Evolutionary conservation across 2,888 invertebrate species (phyloP), one percentile per base, ranked within the genome.

Genomic region (Drosophila sordidapex): DNA sequence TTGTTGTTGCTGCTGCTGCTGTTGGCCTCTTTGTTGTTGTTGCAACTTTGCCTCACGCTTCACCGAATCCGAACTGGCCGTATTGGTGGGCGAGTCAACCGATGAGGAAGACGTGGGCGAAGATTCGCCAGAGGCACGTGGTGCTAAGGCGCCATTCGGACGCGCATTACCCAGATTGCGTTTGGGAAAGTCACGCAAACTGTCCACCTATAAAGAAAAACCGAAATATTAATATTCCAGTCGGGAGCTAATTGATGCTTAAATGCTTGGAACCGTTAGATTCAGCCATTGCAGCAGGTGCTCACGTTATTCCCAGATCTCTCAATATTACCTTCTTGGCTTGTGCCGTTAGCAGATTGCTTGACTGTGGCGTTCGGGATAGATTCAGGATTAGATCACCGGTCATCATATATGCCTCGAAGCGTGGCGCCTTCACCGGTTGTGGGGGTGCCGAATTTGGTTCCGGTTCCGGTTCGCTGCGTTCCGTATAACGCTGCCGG

Each of bases 371-470:
- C 70, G 96, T 97, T 85, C 97, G 94, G 73, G 98, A 98, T 82
- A 98, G 95, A 94, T 98, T 98, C 86, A 99, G 95, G 93, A 99
- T 98, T 91, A 98, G 95, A 93, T 99, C 98, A 53, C 99, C 99
- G 36, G 99, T 99, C 99, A 99, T 99, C 96, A 98, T 97, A 94
- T 97, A 99, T 67, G 98, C 97, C 94, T 98, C 98, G 94, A 97
- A 98, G 93, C 97, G 92, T 57, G 91, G 91, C 65, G 93, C 92
- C 78, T 93, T 93, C 33, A 90, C 88, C 48, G 92, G 92, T 69
- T 91, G 91, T 40, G 92, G 93, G 59, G 91, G 92, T 64, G 92
- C 92, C 64, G 92, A 91, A 58, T 89, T 90, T 5, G 92, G 92
- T 59, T 92, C 92, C 29, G 86, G 81, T 33, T 91, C 90, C 8